Evolutionary conservation across 2,888 invertebrate species (phyloP), one percentile per base, ranked within the genome.

Genomic region (Trachelus tabidus): DNA sequence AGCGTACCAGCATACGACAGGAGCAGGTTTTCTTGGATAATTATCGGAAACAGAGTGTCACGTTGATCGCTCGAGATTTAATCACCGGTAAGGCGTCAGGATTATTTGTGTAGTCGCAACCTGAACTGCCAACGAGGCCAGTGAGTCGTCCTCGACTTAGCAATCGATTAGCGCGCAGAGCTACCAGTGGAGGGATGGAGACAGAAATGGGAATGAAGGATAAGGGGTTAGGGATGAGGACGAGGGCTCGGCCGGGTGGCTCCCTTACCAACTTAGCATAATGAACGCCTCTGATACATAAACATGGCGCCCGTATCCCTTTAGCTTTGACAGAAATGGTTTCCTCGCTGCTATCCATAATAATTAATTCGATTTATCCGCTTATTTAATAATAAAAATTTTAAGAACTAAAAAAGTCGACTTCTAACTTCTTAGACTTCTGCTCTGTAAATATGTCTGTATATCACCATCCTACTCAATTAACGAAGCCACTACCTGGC

Each of bases 151-250:
- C 81, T 78, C 83, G 79, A 81, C 82, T 83, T 82, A 81, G 80
- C 81, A 79, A 85, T 85, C 84, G 84, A 85, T 85, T 84, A 84
- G 80, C 80, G 78, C 75, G 76, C 78, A 74, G 75, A 73, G 68
- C 75, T 34, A 35, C 76, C 12, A 35, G 35, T 71, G 31, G 71
- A 34, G 31, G 71, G 31, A 33, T 31, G 71, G 31, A 34, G 33
- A 71, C 15, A 34, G 71, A 31, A 71, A 69, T 69, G 69, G 33
- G 69, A 69, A 71, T 31, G 71, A 71, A 34, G 71, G 33, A 34
- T 31, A 71, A 15, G 71, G 33, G 71, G 71, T 33, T 23, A 3
- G 33, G 31, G 71, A 71, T 23, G 71, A 71, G 71, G 31, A 34
- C 9, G 56, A 56, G 9, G 56, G 15, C 73, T 71, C 30, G 34